A percentile compares a stretch with the other conserved stretches of the same genome.
Conservation (phyloP, 35 echinoderm and acorn worm genomes). For the Apostichopus japonicus region DNA sequence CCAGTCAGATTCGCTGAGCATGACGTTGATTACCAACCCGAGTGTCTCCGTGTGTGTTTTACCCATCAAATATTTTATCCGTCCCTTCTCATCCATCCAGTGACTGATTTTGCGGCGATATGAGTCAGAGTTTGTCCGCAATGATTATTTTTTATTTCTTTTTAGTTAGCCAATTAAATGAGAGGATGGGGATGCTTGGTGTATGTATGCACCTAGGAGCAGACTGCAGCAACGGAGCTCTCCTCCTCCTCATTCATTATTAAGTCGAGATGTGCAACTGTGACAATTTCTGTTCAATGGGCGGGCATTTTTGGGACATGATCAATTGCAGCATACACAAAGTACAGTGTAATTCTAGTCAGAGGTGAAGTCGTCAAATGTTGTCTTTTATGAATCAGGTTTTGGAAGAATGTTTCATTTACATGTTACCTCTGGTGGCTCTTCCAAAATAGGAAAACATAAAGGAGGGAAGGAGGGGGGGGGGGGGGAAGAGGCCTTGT, state of each 20-base stretch:
- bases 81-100: not conserved
- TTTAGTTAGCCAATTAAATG: conserved; percentile 11
- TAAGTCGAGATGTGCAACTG: too few species aligned
- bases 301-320: too few species aligned
- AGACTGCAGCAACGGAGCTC: too few species aligned
- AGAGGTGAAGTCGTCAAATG: too few species aligned
- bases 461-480: not conserved
- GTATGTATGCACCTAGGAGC: too few species aligned
- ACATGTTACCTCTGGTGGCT: too few species aligned
- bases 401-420: not conserved
- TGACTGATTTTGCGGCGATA: not conserved
- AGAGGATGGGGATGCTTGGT: not conserved
- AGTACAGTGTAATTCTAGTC: not conserved
- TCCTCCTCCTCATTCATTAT: too few species aligned
- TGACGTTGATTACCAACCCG: conserved; percentile 18
- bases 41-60: not conserved
- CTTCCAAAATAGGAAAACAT: not conserved
- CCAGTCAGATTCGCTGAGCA: conserved; percentile 1
- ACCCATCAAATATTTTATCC: conserved; percentile 10
- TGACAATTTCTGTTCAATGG: too few species aligned
- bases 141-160: conserved; percentile 2
- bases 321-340: not conserved
- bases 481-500: too few species aligned
- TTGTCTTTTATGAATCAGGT: not conserved
- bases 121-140: not conserved